A percentile compares a stretch with the other conserved stretches of the same genome.
Conservation (phyloP, 2,113 vertebrate genomes). For the Lanius ludovicianus region DNA sequence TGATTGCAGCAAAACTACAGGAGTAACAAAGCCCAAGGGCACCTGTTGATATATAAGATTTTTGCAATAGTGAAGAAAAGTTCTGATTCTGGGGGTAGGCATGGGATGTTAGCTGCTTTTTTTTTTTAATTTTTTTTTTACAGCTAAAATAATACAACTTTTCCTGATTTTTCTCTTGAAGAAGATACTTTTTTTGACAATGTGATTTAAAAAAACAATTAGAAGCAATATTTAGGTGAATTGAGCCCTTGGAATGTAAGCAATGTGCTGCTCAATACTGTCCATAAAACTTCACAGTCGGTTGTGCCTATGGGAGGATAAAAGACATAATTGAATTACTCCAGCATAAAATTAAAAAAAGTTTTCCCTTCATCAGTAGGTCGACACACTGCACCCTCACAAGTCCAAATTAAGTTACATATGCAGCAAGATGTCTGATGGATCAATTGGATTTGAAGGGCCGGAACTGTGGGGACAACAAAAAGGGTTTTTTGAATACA, state of each 20-base stretch:
- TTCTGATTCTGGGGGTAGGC: background rate
- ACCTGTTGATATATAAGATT: background rate
- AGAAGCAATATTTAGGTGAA: background rate
- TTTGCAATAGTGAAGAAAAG: background rate
- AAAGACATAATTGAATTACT: background rate
- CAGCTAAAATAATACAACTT: background rate
- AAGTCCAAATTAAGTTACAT: background rate
- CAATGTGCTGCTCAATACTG: background rate
- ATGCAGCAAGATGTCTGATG: background rate
- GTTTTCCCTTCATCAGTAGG: background rate
- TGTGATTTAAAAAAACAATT: background rate
- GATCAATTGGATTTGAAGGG: background rate
- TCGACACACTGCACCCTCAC: background rate
- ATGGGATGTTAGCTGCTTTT: fast-evolving
- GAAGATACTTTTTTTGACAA: background rate
- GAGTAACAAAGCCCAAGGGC: background rate
- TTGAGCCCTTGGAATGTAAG: background rate
- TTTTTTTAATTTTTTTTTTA: background rate
- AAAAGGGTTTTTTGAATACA: background rate
- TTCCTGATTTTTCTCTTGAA: background rate
- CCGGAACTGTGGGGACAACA: background rate
- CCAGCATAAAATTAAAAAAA: background rate
- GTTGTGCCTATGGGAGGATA: background rate
- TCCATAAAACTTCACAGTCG: background rate
- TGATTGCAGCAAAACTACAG: background rate